Percentiles rank a stretch among this genome's conserved stretches.
Conservation (phyloP, 2,797 vertebrate genomes). For the Microtus californicus region DNA sequence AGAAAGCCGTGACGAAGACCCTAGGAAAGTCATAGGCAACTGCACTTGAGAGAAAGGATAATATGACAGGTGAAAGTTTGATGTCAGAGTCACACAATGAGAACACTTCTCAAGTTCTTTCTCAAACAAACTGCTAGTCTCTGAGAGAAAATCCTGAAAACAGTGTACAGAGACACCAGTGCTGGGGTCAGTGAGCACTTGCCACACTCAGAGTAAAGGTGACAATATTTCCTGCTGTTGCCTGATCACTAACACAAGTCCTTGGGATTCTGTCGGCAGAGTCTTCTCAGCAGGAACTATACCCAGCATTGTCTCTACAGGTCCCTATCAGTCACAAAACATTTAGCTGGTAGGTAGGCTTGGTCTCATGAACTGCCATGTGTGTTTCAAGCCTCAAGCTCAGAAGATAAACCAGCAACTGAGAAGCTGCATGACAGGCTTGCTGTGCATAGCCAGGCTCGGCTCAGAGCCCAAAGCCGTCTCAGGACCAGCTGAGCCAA, state of each 20-base stretch:
- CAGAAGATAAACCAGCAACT: neutral
- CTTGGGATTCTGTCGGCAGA: neutral
- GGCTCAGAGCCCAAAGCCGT: neutral
- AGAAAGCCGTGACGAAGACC: neutral
- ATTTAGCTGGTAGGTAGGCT: neutral
- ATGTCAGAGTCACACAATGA: neutral
- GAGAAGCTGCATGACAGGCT: neutral
- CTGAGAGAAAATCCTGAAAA: conserved; percentile 47
- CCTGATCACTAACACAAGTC: neutral
- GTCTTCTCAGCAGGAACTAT: neutral
- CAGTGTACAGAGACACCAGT: neutral
- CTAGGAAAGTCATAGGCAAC: neutral
- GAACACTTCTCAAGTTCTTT: neutral
- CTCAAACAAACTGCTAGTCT: conserved; percentile 30
- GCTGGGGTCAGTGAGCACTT: neutral
- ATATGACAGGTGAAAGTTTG: neutral
- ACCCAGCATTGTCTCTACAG: neutral
- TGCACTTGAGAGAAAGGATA: neutral
- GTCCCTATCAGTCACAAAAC: neutral
- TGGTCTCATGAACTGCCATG: accelerated
- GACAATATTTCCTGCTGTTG: neutral
- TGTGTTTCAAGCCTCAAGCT: neutral
- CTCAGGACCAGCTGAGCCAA: neutral
- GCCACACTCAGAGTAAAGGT: neutral
- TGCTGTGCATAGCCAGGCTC: neutral